Evolutionary conservation across 2,888 invertebrate genomes (phyloP), one percentile per base, ranked within the genome.

Genomic region (Scaptomyza flava): DNA sequence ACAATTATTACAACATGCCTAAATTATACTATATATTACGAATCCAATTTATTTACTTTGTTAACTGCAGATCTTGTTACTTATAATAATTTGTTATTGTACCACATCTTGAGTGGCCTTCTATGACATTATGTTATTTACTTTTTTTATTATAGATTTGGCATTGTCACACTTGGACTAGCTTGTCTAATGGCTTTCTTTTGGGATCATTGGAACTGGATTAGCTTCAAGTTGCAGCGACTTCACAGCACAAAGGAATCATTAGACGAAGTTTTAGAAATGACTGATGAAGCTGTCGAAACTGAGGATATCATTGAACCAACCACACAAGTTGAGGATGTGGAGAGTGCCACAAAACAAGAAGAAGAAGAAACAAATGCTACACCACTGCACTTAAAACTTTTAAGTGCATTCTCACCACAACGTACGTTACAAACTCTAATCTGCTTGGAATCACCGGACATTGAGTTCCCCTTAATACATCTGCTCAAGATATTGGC

Each of bases 401-500:
- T 90, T 34, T 74, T 91, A 34, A 93, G 93, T 83, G 93, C 94
- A 0, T 96, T 96, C 91, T 96, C 96, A 0, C 91, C 96, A 8
- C 94, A 94, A 87, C 93, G 93, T 64, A 95, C 95, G 20, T 82
- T 94, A 8, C 90, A 90, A 53, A 93, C 94, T 85, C 92, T 96
- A 68, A 86, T 94, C 12, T 93, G 93, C 20, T 93, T 94, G 0
- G 93, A 93, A 0, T 89, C 91, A 0, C 88, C 91, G 2, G 92
- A 92, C 45, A 94, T 95, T 77, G 79, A 90, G 43, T 94, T 96
- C 72, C 93, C 94, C 34, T 94, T 95, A 87, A 93, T 96, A 66
- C 95, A 96, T 79, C 95, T 96, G 3, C 93, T 96, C 34, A 93
- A 96, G 71, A 94, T 94, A n/a, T 81, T 94, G 38, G 93, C 94